Evolutionary conservation across 1,140 invertebrate species (phyloP).

Genomic region (Arion vulgaris): DNA sequence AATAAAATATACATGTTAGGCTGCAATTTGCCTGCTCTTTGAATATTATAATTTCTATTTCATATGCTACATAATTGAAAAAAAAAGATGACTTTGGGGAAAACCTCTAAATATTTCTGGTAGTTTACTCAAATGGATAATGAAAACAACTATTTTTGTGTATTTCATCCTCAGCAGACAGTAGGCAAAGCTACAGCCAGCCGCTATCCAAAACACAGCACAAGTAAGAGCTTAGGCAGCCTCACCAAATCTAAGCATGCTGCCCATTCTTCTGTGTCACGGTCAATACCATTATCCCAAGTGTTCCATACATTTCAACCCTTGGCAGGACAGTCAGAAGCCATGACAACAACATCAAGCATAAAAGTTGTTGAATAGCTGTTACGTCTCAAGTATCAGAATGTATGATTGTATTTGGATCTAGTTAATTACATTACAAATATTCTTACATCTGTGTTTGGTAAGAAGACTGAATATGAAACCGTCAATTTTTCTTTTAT

Average conservation of each 20-base stretch:
- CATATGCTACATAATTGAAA: no score
- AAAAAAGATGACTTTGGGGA: no score
- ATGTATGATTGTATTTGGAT: background rate
- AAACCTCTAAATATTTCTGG: no score
- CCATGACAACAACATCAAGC: background rate
- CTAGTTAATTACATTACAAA: no score
- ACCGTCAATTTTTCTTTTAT: no score
- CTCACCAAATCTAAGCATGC: background rate
- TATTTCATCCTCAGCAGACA: slow-evolving; percentile 11
- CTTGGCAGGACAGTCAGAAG: slow-evolving; percentile 8
- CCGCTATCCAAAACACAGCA: slow-evolving; percentile 11
- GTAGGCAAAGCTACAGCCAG: slow-evolving; percentile 25
- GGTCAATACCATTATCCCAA: background rate
- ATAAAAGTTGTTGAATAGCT: slow-evolving; percentile 26
- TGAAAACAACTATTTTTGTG: no score
- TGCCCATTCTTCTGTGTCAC: background rate
- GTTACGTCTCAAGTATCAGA: background rate
- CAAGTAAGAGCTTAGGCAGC: background rate
- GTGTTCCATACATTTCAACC: background rate
- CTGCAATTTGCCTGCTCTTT: no score
- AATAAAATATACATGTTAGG: no score
- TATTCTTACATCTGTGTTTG: no score
- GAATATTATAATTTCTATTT: no score
- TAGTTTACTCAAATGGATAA: no score
- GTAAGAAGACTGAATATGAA: no score